Percentiles rank a stretch among this genome's conserved stretches.
Conservation (phyloP, 1,140 invertebrate genomes). For the Melipona quadrifasciata region DNA sequence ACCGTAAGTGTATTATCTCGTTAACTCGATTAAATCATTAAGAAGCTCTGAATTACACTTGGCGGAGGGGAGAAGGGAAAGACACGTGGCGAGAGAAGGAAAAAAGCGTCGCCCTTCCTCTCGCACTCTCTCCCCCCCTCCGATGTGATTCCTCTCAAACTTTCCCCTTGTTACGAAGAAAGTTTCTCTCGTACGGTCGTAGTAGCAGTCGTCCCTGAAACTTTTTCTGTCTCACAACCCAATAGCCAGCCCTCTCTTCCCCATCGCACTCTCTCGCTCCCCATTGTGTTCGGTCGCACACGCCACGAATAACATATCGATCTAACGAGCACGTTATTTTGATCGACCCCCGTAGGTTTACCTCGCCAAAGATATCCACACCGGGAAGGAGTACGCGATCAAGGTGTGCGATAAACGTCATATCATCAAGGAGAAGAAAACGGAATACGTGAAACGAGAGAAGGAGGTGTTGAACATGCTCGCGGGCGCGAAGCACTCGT, state of each 20-base stretch:
- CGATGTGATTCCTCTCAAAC: constrained; percentile 23
- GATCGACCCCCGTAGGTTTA: constrained; percentile 86
- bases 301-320: background rate
- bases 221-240: constrained; percentile 10
- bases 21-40: constrained; percentile 40
- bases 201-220: constrained; percentile 17
- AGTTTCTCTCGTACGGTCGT: background rate
- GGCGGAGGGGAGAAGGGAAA: no score
- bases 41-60: background rate
- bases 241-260: background rate
- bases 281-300: background rate
- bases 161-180: constrained; percentile 23
- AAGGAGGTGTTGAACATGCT: constrained; percentile 94
- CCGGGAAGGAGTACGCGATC: constrained; percentile 95
- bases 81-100: background rate
- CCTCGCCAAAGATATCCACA: constrained; percentile 95
- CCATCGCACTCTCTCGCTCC: background rate
- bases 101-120: background rate
- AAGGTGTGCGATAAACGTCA: constrained; percentile 97
- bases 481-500: constrained; percentile 87
- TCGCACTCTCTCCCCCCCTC: background rate
- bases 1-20: constrained; percentile 84
- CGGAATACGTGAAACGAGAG: constrained; percentile 95
- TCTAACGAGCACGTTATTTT: background rate
- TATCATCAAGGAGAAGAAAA: constrained; percentile 96